phyloP scores from a whole-genome alignment of 2,113 vertebrate species.

The Paradoxurus hermaphroditus region DNA sequence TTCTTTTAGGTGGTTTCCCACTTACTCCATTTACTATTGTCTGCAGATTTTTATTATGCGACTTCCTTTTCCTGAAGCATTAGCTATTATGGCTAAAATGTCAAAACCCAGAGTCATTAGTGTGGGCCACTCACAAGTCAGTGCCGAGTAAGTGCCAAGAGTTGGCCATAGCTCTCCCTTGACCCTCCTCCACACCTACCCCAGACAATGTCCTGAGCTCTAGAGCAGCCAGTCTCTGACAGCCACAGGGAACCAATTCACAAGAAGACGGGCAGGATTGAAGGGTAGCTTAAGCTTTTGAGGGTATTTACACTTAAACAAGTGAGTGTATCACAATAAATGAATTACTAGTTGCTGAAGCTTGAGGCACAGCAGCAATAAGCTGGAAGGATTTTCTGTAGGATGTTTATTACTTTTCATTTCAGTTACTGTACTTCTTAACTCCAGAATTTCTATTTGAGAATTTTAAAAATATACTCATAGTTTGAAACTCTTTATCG shows the following conservation, averaged over 20 bases:
- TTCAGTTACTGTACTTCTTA: background rate
- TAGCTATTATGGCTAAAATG: background rate
- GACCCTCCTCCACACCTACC: accelerated
- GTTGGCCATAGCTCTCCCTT: background rate
- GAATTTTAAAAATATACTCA: background rate
- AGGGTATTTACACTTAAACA: background rate
- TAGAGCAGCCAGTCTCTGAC: background rate
- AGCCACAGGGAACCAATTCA: too few relatives aligned
- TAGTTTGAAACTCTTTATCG: background rate
- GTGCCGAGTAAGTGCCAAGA: background rate
- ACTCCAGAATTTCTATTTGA: background rate
- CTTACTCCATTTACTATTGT: accelerated
- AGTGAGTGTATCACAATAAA: background rate
- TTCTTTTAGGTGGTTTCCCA: background rate
- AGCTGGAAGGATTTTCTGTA: background rate
- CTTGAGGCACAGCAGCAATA: background rate
- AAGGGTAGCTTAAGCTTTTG: background rate
- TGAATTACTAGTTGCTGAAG: background rate
- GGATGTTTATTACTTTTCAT: background rate
- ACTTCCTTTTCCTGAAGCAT: background rate
- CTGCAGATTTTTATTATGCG: background rate
- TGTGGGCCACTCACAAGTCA: accelerated
- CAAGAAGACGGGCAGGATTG: background rate
- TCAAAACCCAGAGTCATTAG: background rate
- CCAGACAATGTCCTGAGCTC: too few relatives aligned